Conservation (phyloP, 2,113 vertebrate species). For the Actenoides lindsayi region DNA sequence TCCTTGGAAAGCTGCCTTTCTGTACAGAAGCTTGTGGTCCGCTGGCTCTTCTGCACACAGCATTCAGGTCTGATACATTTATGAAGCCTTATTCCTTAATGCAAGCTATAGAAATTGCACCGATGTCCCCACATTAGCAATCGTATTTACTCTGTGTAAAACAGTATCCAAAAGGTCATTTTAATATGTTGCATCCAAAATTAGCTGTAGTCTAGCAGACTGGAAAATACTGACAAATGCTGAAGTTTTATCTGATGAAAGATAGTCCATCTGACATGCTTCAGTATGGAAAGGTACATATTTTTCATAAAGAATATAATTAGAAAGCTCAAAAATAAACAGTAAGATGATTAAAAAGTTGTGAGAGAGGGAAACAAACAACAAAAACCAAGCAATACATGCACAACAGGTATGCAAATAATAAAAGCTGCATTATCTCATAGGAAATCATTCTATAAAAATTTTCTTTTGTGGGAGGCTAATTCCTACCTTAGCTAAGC, state of each 20-base stretch:
- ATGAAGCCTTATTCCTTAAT: not conserved
- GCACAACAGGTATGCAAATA: not conserved
- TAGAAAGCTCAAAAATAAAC: constrained; percentile 37
- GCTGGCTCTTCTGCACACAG: not conserved
- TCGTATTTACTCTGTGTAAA: not conserved
- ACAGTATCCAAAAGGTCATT: not conserved
- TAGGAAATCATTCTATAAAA: not conserved
- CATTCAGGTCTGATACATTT: not conserved
- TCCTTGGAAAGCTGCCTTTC: not conserved
- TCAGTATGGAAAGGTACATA: not conserved
- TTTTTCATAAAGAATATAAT: not conserved
- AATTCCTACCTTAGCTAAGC: not conserved
- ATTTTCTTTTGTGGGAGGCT: not conserved
- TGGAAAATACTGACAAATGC: not conserved
- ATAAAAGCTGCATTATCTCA: not conserved
- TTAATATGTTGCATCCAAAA: not conserved
- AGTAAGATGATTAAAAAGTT: not conserved
- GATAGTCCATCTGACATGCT: not conserved
- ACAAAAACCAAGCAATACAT: not conserved
- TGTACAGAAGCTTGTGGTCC: not conserved
- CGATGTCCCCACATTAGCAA: not conserved
- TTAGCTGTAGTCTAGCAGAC: not conserved
- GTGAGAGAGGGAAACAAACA: not conserved
- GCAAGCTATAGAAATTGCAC: not conserved
- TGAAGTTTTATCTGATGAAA: not conserved